phyloP scores from a whole-genome alignment of 2,888 invertebrate species.

The Bombylius major region DNA sequence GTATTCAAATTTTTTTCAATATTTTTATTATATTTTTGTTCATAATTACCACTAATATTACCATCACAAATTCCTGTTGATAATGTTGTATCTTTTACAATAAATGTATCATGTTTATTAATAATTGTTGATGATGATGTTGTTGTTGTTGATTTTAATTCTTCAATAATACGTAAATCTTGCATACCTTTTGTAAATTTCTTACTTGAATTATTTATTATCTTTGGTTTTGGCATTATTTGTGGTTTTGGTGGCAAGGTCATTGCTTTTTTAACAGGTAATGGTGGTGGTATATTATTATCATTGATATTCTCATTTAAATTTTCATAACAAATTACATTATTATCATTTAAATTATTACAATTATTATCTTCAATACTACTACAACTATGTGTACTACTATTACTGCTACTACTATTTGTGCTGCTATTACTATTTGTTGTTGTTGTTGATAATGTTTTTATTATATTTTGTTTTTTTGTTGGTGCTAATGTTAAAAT shows the following conservation, averaged over 20 bases:
- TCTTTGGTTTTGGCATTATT: conserved; percentile 43
- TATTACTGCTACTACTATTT: conserved; percentile 22
- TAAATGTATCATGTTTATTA: conserved; percentile 31
- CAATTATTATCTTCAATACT: conserved; percentile 4
- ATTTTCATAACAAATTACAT: conserved; percentile 21
- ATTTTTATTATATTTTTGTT: conserved; percentile 15
- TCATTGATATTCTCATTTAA: conserved; percentile 24
- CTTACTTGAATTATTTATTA: conserved; percentile 25
- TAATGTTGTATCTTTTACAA: conserved; percentile 22
- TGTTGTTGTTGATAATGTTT: too few species aligned
- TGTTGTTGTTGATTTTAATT: conserved; percentile 4
- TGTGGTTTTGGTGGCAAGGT: conserved; percentile 37
- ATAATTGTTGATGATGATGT: conserved; percentile 15
- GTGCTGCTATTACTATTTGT: conserved; percentile 18
- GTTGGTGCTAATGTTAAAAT: too few species aligned
- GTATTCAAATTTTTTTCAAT: too few species aligned
- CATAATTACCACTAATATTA: conserved; percentile 35
- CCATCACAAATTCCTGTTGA: conserved; percentile 15
- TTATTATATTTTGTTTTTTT: neutral
- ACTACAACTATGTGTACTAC: conserved; percentile 7
- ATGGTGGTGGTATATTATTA: conserved; percentile 29
- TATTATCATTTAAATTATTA: neutral
- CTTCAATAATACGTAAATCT: conserved; percentile 29
- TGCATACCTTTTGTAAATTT: conserved; percentile 35
- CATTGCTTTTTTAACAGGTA: conserved; percentile 35